These are phyloP conservation scores for Emys orbicularis DNA, from an alignment of 2,797 vertebrate genomes.

Conservation along the genomic window DNA sequence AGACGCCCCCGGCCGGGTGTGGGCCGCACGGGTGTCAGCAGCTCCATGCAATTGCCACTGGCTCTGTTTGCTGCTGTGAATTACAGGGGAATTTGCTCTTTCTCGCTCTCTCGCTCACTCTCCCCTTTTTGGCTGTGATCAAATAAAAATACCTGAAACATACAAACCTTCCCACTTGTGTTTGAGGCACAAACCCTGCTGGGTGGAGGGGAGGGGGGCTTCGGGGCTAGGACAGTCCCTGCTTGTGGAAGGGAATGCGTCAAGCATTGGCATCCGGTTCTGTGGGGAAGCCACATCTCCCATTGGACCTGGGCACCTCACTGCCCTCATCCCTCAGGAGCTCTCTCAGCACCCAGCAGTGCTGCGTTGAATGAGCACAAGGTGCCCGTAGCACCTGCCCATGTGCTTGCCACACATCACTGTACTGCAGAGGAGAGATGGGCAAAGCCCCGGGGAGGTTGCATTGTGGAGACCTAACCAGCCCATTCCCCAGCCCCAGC, in stretches of 20 bases:
- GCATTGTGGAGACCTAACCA: no score
- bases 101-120: no score
- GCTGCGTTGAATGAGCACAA: no score
- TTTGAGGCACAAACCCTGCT: neutral
- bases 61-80: neutral
- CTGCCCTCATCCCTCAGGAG: no score
- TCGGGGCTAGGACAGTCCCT: neutral
- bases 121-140: neutral
- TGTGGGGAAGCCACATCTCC: neutral
- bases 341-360: no score
- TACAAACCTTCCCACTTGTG: neutral
- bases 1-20: neutral
- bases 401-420: no score
- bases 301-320: neutral
- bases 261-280: neutral
- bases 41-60: no score
- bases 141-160: neutral
- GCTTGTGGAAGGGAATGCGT: neutral
- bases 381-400: no score
- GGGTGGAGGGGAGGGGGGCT: neutral
- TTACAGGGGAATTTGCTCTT: neutral
- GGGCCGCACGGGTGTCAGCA: no score
- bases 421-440: no score
- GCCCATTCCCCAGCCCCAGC: no score
- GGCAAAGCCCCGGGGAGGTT: no score